These are phyloP conservation scores for Rafetus swinhoei DNA, from an alignment of 2,113 vertebrate genomes.

Conservation along the genomic window DNA sequence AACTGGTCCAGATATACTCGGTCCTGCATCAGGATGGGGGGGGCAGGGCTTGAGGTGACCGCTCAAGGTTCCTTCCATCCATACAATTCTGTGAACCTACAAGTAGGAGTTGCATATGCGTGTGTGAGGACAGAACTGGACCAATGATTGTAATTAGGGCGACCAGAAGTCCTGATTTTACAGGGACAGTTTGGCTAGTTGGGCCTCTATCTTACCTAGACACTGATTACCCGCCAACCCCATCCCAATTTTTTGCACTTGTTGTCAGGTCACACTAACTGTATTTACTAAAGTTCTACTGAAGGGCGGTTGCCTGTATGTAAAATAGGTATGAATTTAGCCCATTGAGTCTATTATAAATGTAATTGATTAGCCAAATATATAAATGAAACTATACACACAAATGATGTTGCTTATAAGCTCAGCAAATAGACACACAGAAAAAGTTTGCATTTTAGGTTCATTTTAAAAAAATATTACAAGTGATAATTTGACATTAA, in stretches of 20 bases:
- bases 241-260: too few species aligned
- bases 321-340: background rate
- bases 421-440: background rate
- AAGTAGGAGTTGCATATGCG: constrained; percentile 9
- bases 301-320: background rate
- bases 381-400: background rate
- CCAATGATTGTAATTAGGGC: background rate
- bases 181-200: too few species aligned
- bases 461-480: background rate
- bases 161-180: too few species aligned
- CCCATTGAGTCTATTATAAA: background rate
- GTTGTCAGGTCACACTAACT: too few species aligned
- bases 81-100: background rate
- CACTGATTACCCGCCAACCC: too few species aligned
- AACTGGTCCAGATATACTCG: background rate
- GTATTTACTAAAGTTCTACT: background rate
- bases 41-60: background rate
- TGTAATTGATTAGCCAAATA: background rate
- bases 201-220: too few species aligned
- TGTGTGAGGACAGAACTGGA: background rate
- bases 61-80: background rate
- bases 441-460: background rate
- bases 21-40: background rate
- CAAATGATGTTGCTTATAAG: background rate
- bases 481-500: constrained; percentile 21